Conservation (phyloP, 1,140 invertebrate genomes). For the Drosophila virilis region DNA sequence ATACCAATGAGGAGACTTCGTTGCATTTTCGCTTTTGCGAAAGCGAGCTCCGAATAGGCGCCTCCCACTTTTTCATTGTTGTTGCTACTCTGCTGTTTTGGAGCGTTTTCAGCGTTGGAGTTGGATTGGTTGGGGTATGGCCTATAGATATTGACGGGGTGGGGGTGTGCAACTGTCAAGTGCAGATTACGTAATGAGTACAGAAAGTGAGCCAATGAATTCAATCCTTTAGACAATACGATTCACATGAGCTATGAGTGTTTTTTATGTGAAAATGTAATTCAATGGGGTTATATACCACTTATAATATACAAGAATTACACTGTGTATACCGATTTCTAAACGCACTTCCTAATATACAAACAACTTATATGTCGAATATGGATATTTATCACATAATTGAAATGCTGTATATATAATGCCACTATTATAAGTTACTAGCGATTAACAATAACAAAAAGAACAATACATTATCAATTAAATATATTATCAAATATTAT, state of each 20-base stretch:
- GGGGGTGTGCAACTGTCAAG: conserved; percentile 5
- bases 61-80: conserved; percentile 74
- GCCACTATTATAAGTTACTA: too few species aligned
- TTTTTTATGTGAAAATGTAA: neutral
- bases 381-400: too few species aligned
- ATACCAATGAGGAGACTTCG: conserved; percentile 81
- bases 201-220: neutral
- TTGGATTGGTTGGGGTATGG: conserved; percentile 23
- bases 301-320: neutral
- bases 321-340: neutral
- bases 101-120: conserved; percentile 23
- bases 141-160: neutral
- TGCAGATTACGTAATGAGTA: neutral
- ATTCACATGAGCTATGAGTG: neutral
- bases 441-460: too few species aligned
- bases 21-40: conserved; percentile 75
- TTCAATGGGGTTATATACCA: too few species aligned
- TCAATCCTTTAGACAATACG: neutral
- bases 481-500: too few species aligned
- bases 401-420: too few species aligned
- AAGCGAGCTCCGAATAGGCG: conserved; percentile 74
- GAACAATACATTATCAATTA: too few species aligned
- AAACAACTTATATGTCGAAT: too few species aligned
- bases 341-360: neutral
- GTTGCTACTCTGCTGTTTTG: conserved; percentile 34